Evolutionary conservation across 1,140 invertebrate genomes (phyloP), one percentile per base, ranked within the genome.

Genomic region (Pristionchus pacificus): DNA sequence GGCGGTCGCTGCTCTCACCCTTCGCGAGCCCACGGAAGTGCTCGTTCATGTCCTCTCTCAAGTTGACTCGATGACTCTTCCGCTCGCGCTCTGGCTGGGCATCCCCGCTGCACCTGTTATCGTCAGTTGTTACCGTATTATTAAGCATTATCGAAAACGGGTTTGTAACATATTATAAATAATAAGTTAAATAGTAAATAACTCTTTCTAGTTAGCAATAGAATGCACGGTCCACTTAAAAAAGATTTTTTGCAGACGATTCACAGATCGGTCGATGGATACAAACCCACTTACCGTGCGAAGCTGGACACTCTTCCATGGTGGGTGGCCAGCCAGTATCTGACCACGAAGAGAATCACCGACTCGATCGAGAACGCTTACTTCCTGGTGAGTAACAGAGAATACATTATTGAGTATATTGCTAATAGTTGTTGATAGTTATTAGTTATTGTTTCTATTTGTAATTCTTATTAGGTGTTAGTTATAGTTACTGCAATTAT

Each of bases 41-140:
- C 65, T 76, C 2, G 75, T 76, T 32, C 72, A 76, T 33, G 75
- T 76, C 2, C 68, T 76, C n/a, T 75, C 75, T 6, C 75, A 76
- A 78, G 91, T 91, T 19, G 93, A 96, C 83, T 95, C 93, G 79
- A 89, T 95, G 78, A 93, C 92, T 2, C 85, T 96, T 55, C 90
- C 90, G 72, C 85, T 95, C 2, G 91, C 92, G 15, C 89, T 88
- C 58, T 97, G 93, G 93, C 87, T 96, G 60, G 93, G 93, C 27
- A 89, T 95, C 77, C 92, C 93, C 24, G 91, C 91, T 59, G 85
- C 96, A 60, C 93, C 93, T n/a, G 90, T 90, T 85, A 89, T 93
- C 84, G 91, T 93, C 92, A 91, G 90, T 90, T 91, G 91, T 88
- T 27, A 14, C 25, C 3, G 29, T 19, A 57, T 57, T n/a, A n/a